Base-by-base conservation (phyloP, 2,113 vertebrate genomes). In the Heloderma charlesbogerti region DNA sequence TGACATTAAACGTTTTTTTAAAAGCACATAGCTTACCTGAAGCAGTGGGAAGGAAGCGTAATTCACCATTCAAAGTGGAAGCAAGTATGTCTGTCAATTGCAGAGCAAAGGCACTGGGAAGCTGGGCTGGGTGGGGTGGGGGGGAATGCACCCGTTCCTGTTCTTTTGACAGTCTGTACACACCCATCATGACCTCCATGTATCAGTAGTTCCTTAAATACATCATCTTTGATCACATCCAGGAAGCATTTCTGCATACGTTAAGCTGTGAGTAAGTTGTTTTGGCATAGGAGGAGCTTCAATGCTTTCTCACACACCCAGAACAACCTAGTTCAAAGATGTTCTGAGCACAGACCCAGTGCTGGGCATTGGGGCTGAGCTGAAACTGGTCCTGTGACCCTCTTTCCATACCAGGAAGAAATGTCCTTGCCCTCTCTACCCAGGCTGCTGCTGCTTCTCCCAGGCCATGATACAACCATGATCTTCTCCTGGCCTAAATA, bases 221-320 rank as follows among this genome's bases (percentile, higher is more conserved):
- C 27, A 60, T 84, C 63, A 93, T 84, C 92, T 79, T 79, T 74
- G 92, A 95, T 95, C 91, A 91, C 45, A 90, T 40, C 90, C 93
- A 94, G 93, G 37, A 88, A 79, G 80, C 80, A 89, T 90, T 92
- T 86, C 1, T 0, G 69, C 85, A 90, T 90, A 48, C 79, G 29
- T 34, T 67, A 43, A 51, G 27, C 34, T 40, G 12, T 84, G 57
- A 40, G 18, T 63, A 40, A 66, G 25, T 20, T 82, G 34, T 60
- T 60, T 82, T 60, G n/a, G 34, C 18, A 57, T 6, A 57, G 80
- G n/a, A 20, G 10, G 40, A 25, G 34, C 31, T 4, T 13, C n/a
- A 48, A 27, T 16, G 3, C 37, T 63, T 37, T 27, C 81, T 60
- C 16, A 63, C n/a, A 16, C 34, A 25, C 81, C 63, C 13, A 54